A percentile compares a stretch with the other conserved stretches of the same genome.
Evolutionary conservation across 2,113 vertebrate genomes (phyloP).

Genomic region (Myotis lucifugus): DNA sequence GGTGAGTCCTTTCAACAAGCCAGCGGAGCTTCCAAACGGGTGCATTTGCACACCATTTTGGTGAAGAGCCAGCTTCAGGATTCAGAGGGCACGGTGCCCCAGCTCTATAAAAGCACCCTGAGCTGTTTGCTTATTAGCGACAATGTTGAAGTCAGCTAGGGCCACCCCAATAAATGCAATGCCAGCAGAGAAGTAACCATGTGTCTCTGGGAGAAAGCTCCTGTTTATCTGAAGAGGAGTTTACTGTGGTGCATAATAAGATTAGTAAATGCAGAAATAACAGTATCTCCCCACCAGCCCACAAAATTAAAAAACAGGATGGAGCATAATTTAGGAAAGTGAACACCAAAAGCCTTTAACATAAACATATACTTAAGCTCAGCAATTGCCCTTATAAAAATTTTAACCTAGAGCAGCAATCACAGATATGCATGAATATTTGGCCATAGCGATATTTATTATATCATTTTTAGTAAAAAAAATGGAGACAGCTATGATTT

Average conservation of each 20-base stretch:
- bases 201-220: neutral
- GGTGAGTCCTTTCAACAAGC: neutral
- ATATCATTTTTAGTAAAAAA: neutral
- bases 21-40: accelerated
- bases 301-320: neutral
- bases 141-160: neutral
- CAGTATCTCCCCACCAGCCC: neutral
- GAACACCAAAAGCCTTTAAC: neutral
- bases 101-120: accelerated
- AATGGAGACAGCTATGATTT: neutral
- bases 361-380: neutral
- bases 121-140: accelerated
- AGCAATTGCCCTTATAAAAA: neutral
- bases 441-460: neutral
- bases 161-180: neutral
- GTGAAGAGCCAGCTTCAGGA: neutral
- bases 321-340: neutral
- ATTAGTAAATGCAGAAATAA: neutral
- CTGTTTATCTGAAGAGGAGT: neutral
- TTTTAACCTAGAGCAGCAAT: neutral
- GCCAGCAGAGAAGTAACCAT: neutral
- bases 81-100: accelerated
- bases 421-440: neutral
- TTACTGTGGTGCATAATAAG: no score
- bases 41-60: accelerated